Evolutionary conservation across 2,113 vertebrate species (phyloP).

Genomic region (Antigone vipio): DNA sequence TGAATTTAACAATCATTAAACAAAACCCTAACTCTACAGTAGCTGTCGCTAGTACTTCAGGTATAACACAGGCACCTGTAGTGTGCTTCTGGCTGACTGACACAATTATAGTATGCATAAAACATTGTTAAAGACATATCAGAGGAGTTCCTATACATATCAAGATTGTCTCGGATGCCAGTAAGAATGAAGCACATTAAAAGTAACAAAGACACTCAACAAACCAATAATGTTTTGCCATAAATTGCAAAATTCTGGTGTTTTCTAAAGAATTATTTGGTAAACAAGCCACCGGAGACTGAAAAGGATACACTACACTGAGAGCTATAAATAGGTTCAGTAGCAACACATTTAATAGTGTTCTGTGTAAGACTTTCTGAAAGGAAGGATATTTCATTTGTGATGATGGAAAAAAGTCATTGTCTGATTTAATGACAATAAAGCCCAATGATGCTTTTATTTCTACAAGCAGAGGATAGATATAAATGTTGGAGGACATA

Average conservation of each 20-base stretch:
- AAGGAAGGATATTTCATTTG: not conserved
- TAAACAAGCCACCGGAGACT: not conserved
- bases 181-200: not conserved
- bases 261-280: not conserved
- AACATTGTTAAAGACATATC: not conserved
- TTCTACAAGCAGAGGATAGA: not conserved
- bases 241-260: not conserved
- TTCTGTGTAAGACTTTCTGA: not conserved
- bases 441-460: not conserved
- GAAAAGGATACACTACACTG: not conserved
- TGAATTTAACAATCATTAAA: not conserved
- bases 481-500: not conserved
- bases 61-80: not conserved
- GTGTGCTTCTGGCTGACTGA: not conserved
- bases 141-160: not conserved
- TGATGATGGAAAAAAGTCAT: not conserved
- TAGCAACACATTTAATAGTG: not conserved
- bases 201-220: not conserved
- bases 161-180: not conserved
- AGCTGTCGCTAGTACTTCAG: not conserved
- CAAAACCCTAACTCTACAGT: not conserved
- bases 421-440: not conserved
- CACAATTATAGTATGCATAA: not conserved
- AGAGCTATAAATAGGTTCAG: not conserved
- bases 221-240: not conserved